phyloP scores from a whole-genome alignment of 2,888 invertebrate species.

The Thera obeliscata region DNA sequence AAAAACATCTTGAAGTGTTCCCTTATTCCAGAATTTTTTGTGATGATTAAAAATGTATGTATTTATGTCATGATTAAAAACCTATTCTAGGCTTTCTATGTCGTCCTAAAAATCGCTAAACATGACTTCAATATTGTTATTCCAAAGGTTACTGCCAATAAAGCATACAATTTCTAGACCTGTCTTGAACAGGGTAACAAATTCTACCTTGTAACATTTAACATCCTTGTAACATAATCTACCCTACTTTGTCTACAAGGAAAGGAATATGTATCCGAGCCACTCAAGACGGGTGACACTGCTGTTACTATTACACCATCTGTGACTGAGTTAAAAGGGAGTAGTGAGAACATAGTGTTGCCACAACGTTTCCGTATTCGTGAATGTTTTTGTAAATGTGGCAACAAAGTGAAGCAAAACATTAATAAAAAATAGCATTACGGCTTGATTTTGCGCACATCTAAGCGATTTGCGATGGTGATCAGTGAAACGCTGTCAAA shows the following conservation, averaged over 20 bases:
- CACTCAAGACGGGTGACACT: slow-evolving; percentile 55
- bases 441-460: too few relatives aligned
- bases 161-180: slow-evolving; percentile 12
- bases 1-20: too few relatives aligned
- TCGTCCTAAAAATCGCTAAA: not conserved
- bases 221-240: slow-evolving; percentile 30
- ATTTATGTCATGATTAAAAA: not conserved
- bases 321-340: slow-evolving; percentile 31
- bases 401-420: too few relatives aligned
- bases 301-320: slow-evolving; percentile 22
- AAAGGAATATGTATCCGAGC: slow-evolving; percentile 39
- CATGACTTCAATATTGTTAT: slow-evolving; percentile 3
- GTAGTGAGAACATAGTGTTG: slow-evolving; percentile 34
- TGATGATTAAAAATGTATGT: too few relatives aligned
- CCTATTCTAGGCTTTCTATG: not conserved
- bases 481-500: too few relatives aligned
- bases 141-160: slow-evolving; percentile 11
- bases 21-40: too few relatives aligned
- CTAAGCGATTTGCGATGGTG: too few relatives aligned
- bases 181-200: slow-evolving; percentile 19
- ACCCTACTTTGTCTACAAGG: slow-evolving; percentile 34
- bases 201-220: slow-evolving; percentile 22
- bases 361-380: slow-evolving; percentile 19
- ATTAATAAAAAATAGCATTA: too few relatives aligned
- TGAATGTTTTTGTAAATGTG: not conserved